Conservation (phyloP, 2,113 vertebrate genomes). For the Eulemur macaco region DNA sequence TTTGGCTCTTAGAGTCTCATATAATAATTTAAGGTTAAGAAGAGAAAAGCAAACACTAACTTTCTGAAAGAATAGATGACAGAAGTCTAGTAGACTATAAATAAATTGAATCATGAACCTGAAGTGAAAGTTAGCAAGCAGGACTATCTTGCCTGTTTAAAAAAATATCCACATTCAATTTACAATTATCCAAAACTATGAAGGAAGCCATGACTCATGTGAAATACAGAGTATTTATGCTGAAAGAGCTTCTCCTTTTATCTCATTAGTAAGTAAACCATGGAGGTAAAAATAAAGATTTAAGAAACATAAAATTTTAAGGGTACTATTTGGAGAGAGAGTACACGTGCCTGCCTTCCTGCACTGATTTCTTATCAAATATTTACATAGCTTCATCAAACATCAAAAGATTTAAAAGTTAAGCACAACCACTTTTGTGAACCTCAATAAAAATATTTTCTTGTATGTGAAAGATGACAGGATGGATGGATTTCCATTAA, state of each 20-base stretch:
- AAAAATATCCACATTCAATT: background rate
- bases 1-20: background rate
- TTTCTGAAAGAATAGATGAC: background rate
- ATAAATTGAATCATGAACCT: conserved; percentile 12
- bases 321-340: background rate
- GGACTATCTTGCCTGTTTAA: background rate
- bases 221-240: background rate
- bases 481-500: background rate
- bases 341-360: background rate
- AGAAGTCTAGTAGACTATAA: background rate
- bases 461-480: background rate
- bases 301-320: conserved; percentile 10
- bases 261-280: background rate
- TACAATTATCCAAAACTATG: background rate
- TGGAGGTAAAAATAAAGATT: background rate
- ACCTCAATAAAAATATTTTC: background rate
- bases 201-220: background rate
- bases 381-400: conserved; percentile 15
- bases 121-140: background rate
- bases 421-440: conserved; percentile 7
- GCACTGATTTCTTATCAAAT: background rate
- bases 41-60: background rate
- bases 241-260: background rate
- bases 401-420: conserved; percentile 3
- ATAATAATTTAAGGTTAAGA: background rate